These are phyloP conservation scores for Sebastes flavidus DNA, from an alignment of 2,797 vertebrate genomes.

Conservation along the genomic window DNA sequence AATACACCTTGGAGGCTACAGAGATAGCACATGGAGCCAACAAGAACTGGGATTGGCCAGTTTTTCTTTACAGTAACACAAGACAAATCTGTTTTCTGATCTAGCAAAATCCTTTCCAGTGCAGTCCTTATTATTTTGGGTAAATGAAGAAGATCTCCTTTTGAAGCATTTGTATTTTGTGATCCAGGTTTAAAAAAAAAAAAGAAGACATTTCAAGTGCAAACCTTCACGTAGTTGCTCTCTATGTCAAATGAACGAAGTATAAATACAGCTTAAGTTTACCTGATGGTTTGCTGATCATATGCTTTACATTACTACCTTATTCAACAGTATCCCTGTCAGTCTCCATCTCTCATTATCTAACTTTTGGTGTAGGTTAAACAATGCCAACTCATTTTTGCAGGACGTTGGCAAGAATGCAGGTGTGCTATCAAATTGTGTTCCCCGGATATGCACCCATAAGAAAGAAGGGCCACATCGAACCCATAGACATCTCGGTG, in stretches of 20 bases:
- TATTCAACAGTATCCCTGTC: neutral
- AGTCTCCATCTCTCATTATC: neutral
- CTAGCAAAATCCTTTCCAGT: neutral
- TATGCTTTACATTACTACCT: neutral
- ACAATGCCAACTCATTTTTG: constrained; percentile 18
- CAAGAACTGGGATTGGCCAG: neutral
- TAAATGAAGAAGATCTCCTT: neutral
- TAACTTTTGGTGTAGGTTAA: neutral
- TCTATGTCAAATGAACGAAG: neutral
- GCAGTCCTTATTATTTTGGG: neutral
- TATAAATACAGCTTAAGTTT: neutral
- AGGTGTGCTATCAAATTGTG: constrained; percentile 88
- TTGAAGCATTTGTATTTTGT: neutral
- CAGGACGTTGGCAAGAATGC: constrained; percentile 90
- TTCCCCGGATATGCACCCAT: constrained; percentile 87
- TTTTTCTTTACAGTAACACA: neutral
- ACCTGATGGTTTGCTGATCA: neutral
- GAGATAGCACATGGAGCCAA: neutral
- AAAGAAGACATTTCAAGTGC: neutral
- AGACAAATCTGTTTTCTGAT: neutral
- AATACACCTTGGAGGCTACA: neutral
- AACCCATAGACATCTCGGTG: constrained; percentile 88
- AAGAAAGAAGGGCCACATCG: constrained; percentile 89
- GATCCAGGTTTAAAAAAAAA: neutral
- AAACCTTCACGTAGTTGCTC: neutral